Conservation (phyloP, 2,797 vertebrate genomes). For the Knipowitschia caucasica region DNA sequence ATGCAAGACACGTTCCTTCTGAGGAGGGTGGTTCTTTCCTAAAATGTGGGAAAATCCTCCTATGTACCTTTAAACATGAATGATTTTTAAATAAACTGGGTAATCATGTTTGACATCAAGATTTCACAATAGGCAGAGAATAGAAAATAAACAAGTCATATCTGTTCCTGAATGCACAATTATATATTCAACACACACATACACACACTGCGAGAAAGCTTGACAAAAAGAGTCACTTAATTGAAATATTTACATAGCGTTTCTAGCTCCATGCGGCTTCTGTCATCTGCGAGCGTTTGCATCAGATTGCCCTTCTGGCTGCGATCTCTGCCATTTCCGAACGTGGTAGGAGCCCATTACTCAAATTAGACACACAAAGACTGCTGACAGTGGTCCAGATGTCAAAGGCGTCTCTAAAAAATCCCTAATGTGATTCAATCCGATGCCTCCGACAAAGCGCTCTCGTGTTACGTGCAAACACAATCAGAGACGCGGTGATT, state of each 20-base stretch:
- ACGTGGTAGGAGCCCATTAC: constrained; percentile 58
- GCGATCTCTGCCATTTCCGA: constrained; percentile 44
- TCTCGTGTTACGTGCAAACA: constrained; percentile 52
- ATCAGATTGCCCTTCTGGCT: constrained; percentile 32
- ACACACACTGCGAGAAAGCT: no score
- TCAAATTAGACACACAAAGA: constrained; percentile 68
- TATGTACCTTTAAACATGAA: no score
- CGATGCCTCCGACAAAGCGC: constrained; percentile 58
- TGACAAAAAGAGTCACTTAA: constrained; percentile 14
- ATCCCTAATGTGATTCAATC: constrained; percentile 59
- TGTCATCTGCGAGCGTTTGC: constrained; percentile 29
- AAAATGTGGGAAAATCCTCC: no score
- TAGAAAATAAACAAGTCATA: neutral
- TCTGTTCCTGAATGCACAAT: neutral
- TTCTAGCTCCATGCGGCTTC: constrained; percentile 27
- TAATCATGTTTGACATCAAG: no score
- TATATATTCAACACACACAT: neutral
- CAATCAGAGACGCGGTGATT: constrained; percentile 51
- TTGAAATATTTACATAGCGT: constrained; percentile 37
- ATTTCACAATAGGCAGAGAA: neutral
- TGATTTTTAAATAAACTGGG: no score
- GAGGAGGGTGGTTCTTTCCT: no score
- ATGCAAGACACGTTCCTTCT: no score
- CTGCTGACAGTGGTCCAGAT: constrained; percentile 60
- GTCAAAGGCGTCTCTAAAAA: constrained; percentile 65